Conservation (phyloP, 2,888 invertebrate species). For the Catocala nupta region DNA sequence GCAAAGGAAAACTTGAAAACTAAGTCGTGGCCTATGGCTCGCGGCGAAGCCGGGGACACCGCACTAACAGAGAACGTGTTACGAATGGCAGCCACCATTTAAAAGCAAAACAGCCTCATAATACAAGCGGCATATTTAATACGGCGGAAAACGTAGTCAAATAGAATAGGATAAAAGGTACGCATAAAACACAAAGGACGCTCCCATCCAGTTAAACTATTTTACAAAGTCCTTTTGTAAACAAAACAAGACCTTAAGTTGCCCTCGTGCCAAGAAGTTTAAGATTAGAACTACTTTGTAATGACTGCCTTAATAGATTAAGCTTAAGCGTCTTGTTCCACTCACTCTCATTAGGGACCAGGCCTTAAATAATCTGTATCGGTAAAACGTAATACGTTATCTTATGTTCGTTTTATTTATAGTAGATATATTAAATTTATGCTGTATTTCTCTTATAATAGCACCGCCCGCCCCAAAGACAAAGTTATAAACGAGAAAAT, state of each 20-base stretch:
- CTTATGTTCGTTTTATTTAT: neutral
- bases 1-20: slow-evolving; percentile 32
- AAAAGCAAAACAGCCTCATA: slow-evolving; percentile 34
- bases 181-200: slow-evolving; percentile 28
- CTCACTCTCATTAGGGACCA: slow-evolving; percentile 12
- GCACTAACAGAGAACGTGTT: slow-evolving; percentile 21
- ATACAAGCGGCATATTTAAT: slow-evolving; percentile 52
- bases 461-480: no score
- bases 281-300: slow-evolving; percentile 29
- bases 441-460: no score
- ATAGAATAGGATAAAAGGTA: slow-evolving; percentile 29
- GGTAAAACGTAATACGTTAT: neutral
- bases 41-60: slow-evolving; percentile 29
- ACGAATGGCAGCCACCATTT: slow-evolving; percentile 38
- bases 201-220: slow-evolving; percentile 20
- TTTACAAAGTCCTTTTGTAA: slow-evolving; percentile 30
- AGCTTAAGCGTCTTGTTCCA: slow-evolving; percentile 21
- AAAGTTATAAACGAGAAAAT: no score
- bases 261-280: slow-evolving; percentile 17
- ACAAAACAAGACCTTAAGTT: slow-evolving; percentile 27
- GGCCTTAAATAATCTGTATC: neutral
- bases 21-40: slow-evolving; percentile 39
- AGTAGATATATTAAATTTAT: no score
- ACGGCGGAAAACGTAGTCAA: slow-evolving; percentile 26
- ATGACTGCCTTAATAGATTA: slow-evolving; percentile 28